phyloP scores from a whole-genome alignment of 2,797 vertebrate genomes.

The Liasis olivaceus region DNA sequence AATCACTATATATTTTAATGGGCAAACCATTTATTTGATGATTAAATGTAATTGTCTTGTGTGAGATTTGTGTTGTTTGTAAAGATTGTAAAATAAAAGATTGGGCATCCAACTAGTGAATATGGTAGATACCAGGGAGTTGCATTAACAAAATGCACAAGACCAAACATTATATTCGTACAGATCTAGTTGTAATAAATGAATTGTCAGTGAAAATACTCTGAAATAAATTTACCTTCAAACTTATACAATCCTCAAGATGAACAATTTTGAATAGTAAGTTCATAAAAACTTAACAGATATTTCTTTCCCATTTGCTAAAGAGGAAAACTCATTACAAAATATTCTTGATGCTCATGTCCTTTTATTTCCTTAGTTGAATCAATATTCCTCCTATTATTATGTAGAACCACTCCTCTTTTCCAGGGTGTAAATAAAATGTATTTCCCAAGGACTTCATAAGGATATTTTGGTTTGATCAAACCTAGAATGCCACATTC shows the following conservation, averaged over 20 bases:
- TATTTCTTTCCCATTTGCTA: neutral
- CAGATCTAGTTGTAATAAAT: neutral
- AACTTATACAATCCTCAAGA: neutral
- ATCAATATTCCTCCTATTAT: neutral
- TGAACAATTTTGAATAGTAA: neutral
- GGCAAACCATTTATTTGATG: neutral
- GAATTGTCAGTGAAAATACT: slow-evolving; percentile 4
- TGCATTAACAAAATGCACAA: neutral
- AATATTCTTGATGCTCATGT: neutral
- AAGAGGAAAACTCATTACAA: neutral
- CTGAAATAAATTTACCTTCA: neutral
- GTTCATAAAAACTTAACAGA: neutral
- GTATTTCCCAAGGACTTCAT: neutral
- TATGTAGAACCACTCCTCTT: neutral
- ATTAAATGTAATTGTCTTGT: neutral
- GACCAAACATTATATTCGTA: neutral
- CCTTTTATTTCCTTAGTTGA: neutral
- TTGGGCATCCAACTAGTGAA: neutral
- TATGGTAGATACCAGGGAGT: neutral
- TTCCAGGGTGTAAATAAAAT: neutral
- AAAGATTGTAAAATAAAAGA: neutral
- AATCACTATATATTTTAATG: neutral
- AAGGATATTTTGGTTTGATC: neutral
- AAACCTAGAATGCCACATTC: neutral
- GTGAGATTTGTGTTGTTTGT: neutral